These are phyloP conservation scores for Laodelphax striatellus DNA, from an alignment of 1,140 invertebrate genomes.

Conservation along the genomic window DNA sequence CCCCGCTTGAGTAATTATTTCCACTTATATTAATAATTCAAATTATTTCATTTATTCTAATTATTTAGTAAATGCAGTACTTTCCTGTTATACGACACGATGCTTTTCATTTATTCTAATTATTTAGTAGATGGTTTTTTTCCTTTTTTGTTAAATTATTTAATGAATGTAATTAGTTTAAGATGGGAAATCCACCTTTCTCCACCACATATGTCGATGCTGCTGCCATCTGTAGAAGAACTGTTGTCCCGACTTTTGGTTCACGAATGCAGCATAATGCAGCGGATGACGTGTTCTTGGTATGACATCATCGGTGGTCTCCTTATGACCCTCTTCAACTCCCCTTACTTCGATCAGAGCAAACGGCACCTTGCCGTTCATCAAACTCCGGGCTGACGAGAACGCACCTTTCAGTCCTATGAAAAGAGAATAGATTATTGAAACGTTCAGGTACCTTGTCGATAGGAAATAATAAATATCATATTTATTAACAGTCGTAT, in stretches of 20 bases:
- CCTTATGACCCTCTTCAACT: not conserved
- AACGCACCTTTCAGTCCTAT: constrained; percentile 11
- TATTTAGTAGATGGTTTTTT: too few relatives aligned
- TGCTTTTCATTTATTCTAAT: too few relatives aligned
- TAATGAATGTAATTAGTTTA: too few relatives aligned
- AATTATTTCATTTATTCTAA: too few relatives aligned
- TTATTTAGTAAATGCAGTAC: too few relatives aligned
- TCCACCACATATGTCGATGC: constrained; percentile 70
- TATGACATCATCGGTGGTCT: not conserved
- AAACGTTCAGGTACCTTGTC: too few relatives aligned
- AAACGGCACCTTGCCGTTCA: constrained; percentile 34
- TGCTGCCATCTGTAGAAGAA: constrained; percentile 57
- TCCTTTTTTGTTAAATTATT: too few relatives aligned
- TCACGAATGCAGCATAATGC: constrained; percentile 32
- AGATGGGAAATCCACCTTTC: constrained; percentile 38
- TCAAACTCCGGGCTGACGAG: constrained; percentile 6
- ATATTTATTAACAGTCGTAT: too few relatives aligned
- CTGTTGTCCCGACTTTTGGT: constrained; percentile 33
- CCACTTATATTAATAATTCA: too few relatives aligned
- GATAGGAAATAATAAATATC: too few relatives aligned
- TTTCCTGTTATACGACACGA: too few relatives aligned
- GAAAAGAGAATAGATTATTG: not conserved
- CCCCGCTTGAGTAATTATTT: too few relatives aligned
- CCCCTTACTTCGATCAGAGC: constrained; percentile 34
- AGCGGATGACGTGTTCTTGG: constrained; percentile 14